These are phyloP conservation scores for Manacus vitellinus DNA, from an alignment of 2,113 vertebrate species.

Conservation along the genomic window DNA sequence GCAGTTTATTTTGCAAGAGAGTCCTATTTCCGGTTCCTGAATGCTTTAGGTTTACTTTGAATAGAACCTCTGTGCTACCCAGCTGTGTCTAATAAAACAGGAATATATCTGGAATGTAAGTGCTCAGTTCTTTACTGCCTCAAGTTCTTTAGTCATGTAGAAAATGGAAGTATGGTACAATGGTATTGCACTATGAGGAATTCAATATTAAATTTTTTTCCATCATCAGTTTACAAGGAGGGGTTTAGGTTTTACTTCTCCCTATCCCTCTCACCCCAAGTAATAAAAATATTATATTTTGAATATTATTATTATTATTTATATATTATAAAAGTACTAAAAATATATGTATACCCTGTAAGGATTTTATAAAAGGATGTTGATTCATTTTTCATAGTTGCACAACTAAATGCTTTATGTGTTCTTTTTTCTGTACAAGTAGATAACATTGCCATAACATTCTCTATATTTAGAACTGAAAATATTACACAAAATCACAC, in stretches of 20 bases:
- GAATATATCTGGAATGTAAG: not conserved
- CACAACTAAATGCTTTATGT: not conserved
- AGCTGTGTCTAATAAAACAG: not conserved
- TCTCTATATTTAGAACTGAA: not conserved
- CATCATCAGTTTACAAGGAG: not conserved
- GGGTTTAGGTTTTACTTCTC: not conserved
- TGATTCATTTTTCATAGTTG: not conserved
- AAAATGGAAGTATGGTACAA: not conserved
- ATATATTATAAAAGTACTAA: not conserved
- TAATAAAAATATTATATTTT: not conserved
- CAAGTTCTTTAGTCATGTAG: not conserved
- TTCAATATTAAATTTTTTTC: not conserved
- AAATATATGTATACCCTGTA: not conserved
- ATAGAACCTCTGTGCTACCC: not conserved
- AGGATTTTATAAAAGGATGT: not conserved
- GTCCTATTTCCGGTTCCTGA: not conserved
- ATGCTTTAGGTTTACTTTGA: not conserved
- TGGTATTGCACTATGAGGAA: not conserved
- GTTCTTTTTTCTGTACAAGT: not conserved
- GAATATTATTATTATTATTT: not conserved
- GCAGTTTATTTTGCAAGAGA: not conserved
- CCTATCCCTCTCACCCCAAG: fast-evolving
- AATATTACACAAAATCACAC: not conserved
- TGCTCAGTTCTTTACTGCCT: not conserved
- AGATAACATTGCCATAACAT: not conserved